A percentile compares a stretch with the other conserved stretches of the same genome.
These are phyloP conservation scores for Actenoides lindsayi DNA, from an alignment of 2,113 vertebrate genomes.

Conservation along the genomic window DNA sequence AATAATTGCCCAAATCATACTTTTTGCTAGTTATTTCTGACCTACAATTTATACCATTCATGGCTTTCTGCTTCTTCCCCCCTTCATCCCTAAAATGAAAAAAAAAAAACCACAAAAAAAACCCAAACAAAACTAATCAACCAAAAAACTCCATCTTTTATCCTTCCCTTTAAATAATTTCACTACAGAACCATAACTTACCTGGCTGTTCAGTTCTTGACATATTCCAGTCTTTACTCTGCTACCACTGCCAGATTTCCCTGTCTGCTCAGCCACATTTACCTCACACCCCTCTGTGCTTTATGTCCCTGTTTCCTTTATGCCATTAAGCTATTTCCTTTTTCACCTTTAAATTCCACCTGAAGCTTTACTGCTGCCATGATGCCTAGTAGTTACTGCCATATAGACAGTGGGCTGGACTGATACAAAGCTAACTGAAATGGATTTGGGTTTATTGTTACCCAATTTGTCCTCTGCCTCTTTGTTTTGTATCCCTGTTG, in stretches of 20 bases:
- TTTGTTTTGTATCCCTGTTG: background rate
- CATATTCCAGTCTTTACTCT: background rate
- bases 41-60: background rate
- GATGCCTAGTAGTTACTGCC: background rate
- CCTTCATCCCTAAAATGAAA: background rate
- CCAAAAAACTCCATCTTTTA: background rate
- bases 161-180: background rate
- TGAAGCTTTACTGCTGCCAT: background rate
- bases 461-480: background rate
- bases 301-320: background rate
- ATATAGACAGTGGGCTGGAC: background rate
- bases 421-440: background rate
- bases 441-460: background rate
- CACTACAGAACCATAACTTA: background rate
- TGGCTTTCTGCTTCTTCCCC: background rate
- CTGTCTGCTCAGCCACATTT: background rate
- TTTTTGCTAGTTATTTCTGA: background rate
- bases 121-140: background rate
- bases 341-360: background rate
- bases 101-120: background rate
- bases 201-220: background rate
- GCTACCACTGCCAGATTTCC: background rate
- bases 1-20: background rate
- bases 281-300: background rate
- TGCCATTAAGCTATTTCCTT: background rate